Evolutionary conservation across 37 sponge, comb jelly and placozoan genomes (phyloP).

Genomic region (Diacarnus erythraeanus): DNA sequence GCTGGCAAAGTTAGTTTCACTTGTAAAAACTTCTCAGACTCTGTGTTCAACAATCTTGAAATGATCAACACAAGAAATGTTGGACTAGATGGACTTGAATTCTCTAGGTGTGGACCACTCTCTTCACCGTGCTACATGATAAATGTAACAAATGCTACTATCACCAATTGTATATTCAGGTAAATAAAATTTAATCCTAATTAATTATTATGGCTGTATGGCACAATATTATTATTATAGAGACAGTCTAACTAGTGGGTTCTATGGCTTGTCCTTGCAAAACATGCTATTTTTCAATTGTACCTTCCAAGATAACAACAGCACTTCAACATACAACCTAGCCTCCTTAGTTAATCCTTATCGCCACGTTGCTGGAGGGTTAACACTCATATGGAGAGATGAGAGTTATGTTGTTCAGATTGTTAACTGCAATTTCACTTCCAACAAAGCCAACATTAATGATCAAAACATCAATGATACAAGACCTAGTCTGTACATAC

Average conservation of each 20-base stretch:
- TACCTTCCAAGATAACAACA: too few species aligned
- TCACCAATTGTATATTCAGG: slow-evolving; percentile 16
- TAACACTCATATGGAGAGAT: too few species aligned
- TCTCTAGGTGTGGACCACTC: slow-evolving; percentile 12
- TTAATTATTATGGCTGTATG: too few species aligned
- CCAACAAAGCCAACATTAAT: slow-evolving; percentile 18
- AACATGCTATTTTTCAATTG: too few species aligned
- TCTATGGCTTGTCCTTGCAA: too few species aligned
- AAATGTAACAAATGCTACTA: neutral
- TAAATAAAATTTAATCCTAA: too few species aligned
- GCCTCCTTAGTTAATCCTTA: too few species aligned
- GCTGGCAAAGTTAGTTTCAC: neutral
- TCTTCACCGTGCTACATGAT: neutral
- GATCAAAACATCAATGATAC: slow-evolving; percentile 4
- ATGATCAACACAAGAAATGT: neutral
- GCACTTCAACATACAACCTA: too few species aligned
- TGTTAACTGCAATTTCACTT: slow-evolving; percentile 11
- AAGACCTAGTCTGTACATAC: slow-evolving; percentile 5
- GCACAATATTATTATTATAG: too few species aligned
- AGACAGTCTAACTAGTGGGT: too few species aligned
- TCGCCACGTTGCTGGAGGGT: too few species aligned
- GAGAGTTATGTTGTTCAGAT: too few species aligned
- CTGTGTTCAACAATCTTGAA: neutral
- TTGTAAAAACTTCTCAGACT: neutral
- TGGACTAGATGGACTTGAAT: neutral